phyloP scores from a whole-genome alignment of 2,888 invertebrate species.

The Fissipunctia ypsillon region DNA sequence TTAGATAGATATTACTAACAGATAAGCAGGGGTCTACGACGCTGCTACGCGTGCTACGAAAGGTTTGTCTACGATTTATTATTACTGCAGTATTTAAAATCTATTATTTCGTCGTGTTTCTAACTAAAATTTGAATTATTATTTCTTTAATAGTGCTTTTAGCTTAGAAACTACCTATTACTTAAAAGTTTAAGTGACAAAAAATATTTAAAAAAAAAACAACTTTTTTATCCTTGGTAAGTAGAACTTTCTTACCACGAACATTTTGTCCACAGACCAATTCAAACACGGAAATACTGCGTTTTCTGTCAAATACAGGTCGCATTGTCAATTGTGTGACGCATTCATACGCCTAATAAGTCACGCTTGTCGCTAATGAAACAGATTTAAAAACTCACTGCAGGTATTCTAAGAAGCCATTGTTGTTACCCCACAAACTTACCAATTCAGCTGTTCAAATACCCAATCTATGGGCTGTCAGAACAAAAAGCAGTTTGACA shows the following conservation, averaged over 20 bases:
- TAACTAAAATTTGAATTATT: neutral
- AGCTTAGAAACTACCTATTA: neutral
- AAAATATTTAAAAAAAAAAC: neutral
- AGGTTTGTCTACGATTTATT: neutral
- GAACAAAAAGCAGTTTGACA: constrained; percentile 31
- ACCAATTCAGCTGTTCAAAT: constrained; percentile 50
- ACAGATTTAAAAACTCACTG: constrained; percentile 77
- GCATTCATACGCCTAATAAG: constrained; percentile 78
- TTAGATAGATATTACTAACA: neutral
- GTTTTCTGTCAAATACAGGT: constrained; percentile 55
- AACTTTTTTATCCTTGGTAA: neutral
- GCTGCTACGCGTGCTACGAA: neutral
- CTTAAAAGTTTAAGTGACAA: neutral
- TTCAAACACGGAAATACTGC: constrained; percentile 60
- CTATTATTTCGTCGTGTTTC: too few relatives aligned
- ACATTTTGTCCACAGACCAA: constrained; percentile 13
- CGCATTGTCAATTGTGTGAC: constrained; percentile 61
- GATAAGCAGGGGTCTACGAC: neutral
- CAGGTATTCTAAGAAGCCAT: constrained; percentile 77
- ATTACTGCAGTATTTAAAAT: neutral
- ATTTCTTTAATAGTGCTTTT: neutral
- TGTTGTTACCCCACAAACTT: constrained; percentile 66
- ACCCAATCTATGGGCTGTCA: neutral
- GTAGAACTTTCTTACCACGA: neutral
- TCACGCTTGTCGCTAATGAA: constrained; percentile 79